Conservation (phyloP, 2,113 vertebrate species). For the Donacobius atricapilla region DNA sequence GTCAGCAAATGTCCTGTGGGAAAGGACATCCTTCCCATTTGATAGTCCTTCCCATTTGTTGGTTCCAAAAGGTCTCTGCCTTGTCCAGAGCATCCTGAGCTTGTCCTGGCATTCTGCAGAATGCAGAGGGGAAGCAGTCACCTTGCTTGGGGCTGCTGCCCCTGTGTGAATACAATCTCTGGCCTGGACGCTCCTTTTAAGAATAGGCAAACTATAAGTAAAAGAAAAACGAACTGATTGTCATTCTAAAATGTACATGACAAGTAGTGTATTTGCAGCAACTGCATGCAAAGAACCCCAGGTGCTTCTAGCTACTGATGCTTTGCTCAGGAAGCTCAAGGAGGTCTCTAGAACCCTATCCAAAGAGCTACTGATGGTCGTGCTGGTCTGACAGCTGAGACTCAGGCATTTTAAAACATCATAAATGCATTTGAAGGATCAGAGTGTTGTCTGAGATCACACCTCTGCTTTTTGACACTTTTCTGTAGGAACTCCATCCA, state of each 20-base stretch:
- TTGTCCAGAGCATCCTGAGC: neutral
- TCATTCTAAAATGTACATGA: neutral
- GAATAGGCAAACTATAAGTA: neutral
- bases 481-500: neutral
- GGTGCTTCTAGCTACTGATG: neutral
- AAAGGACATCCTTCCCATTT: neutral
- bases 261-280: neutral
- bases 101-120: neutral
- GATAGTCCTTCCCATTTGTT: neutral
- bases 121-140: neutral
- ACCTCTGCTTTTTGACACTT: neutral
- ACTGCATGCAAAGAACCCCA: neutral
- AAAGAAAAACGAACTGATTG: neutral
- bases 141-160: neutral
- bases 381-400: neutral
- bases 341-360: neutral
- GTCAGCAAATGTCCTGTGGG: neutral
- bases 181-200: neutral
- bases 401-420: neutral
- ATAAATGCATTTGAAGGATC: neutral
- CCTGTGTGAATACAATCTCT: neutral
- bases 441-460: neutral
- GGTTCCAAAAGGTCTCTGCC: neutral
- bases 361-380: neutral
- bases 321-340: neutral